These are phyloP conservation scores for Dasypolia templi DNA, from an alignment of 2,888 invertebrate species.

Conservation along the genomic window DNA sequence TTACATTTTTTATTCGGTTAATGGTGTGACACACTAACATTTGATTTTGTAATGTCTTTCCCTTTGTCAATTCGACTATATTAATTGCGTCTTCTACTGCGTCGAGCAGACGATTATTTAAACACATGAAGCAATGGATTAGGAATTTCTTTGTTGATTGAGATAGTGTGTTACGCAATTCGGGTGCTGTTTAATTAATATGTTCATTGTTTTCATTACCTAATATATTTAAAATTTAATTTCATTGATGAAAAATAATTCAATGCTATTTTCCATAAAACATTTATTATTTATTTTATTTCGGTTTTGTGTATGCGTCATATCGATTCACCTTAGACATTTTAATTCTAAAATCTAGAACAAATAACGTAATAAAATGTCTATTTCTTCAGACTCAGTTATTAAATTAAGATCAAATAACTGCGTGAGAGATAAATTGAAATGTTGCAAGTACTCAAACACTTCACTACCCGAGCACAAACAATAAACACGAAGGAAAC, in stretches of 20 bases:
- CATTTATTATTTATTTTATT: not conserved
- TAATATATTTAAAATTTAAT: no score
- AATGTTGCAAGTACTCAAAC: slow-evolving; percentile 43
- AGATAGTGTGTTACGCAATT: not conserved
- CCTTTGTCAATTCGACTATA: not conserved
- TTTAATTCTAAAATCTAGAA: not conserved
- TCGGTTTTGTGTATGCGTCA: not conserved
- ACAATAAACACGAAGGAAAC: slow-evolving; percentile 70
- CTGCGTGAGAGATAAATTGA: slow-evolving; percentile 9
- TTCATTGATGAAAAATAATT: not conserved
- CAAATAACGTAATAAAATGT: not conserved
- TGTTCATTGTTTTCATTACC: not conserved
- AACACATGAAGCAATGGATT: not conserved
- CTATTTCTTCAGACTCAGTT: not conserved
- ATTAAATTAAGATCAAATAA: slow-evolving; percentile 24
- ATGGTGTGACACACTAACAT: not conserved
- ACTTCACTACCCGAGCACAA: slow-evolving; percentile 50
- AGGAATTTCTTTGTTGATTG: not conserved
- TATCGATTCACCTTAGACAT: not conserved
- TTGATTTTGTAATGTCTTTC: not conserved
- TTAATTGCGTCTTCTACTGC: not conserved
- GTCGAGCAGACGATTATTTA: not conserved
- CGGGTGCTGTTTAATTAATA: not conserved
- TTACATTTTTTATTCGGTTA: no score
- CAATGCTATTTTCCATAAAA: not conserved